These are phyloP conservation scores for Centrocercus urophasianus DNA, from an alignment of 2,113 vertebrate species.

Conservation along the genomic window DNA sequence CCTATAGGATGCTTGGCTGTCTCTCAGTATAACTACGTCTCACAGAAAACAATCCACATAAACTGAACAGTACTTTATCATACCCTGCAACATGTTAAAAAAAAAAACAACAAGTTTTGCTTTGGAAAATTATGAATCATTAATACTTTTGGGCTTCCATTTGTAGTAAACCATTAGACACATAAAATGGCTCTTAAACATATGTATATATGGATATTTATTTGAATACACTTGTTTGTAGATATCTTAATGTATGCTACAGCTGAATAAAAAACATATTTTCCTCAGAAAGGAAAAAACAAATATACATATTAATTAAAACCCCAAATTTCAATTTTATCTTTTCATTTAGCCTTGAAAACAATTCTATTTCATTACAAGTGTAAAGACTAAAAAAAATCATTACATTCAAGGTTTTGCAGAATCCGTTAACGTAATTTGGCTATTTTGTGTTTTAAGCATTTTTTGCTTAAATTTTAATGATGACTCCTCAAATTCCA, in stretches of 20 bases:
- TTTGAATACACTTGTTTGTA: background rate
- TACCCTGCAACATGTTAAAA: background rate
- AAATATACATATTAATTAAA: background rate
- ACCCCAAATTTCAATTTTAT: background rate
- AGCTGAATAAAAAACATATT: background rate
- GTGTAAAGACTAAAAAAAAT: background rate
- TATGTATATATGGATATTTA: background rate
- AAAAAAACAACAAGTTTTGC: background rate
- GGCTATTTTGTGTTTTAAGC: background rate
- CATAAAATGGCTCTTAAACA: background rate
- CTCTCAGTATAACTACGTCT: background rate
- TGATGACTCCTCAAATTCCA: background rate
- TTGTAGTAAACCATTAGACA: background rate
- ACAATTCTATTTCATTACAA: background rate
- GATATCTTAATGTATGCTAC: background rate
- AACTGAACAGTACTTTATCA: background rate
- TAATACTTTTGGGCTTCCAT: background rate
- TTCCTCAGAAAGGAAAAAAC: background rate
- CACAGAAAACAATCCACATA: background rate
- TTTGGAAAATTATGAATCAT: background rate
- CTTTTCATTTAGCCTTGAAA: background rate
- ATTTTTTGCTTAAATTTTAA: background rate
- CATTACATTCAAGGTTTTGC: background rate
- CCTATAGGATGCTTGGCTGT: background rate
- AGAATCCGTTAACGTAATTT: background rate